Evolutionary conservation across 1,140 invertebrate genomes (phyloP), one percentile per base, ranked within the genome.

Genomic region (Caenorhabditis inopinata): DNA sequence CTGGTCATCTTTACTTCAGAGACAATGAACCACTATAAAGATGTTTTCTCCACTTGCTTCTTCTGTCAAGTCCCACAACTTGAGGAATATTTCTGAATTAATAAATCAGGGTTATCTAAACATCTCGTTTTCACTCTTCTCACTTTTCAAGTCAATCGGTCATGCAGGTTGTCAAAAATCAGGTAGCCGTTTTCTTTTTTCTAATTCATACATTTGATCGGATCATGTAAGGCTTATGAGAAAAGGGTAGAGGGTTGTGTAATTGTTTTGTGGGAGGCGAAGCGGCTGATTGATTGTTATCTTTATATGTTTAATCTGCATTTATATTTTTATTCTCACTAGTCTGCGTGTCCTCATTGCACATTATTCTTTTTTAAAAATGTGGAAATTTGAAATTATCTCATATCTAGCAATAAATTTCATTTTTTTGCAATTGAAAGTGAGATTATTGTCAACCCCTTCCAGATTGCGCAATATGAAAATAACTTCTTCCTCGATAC

Each of bases 221-320:
- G 58, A 68, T 68, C 58, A 68, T 68, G 32, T 68, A 68, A 68
- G 51, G 51, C 51, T 58, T 58, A 58, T 58, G 51, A 32, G n/a
- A n/a, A n/a, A n/a, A 29, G 49, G 58, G 32, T 23, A 16, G 27
- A 16, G 12, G 25, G 25, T 68, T 68, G 58, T 68, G 58, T 68
- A 68, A 68, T 42, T 68, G 58, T 68, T 68, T 38, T 35, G 58
- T 68, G 58, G 58, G 58, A 68, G 58, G 58, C 32, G n/a, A 38
- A 68, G 58, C 58, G 58, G 32, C 58, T 68, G 58, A 68, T 68
- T 68, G 58, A 68, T 68, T 68, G 58, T 68, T 68, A 68, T 68
- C 58, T 68, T 68, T 68, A 68, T 68, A 68, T 32, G 58, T 68
- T 68, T 68, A 68, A 68, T 68, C 58, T 68, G 35, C 58, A 68